Base-by-base conservation (phyloP, 1,140 invertebrate genomes). In the Pachypeltis micranthus region DNA sequence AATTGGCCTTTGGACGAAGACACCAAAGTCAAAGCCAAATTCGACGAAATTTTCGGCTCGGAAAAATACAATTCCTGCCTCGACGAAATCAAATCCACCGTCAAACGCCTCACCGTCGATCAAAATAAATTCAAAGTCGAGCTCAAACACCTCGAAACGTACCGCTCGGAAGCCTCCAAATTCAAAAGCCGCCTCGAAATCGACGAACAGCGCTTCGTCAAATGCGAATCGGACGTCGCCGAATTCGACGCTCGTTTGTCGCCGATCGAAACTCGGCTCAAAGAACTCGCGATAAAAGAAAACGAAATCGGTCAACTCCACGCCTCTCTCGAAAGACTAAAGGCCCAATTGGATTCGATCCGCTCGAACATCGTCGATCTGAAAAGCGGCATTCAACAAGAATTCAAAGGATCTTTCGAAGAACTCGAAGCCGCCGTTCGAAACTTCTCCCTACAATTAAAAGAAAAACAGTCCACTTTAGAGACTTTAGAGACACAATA, bases 1-100 rank as follows among this genome's bases (percentile, higher is more conserved):
- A 88, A 86, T 71, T 99, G 96, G 85, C 96, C 96, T 1, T 77
- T 98, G 31, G 90, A 93, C 74, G 91, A 96, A 78, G 88, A 86
- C 0, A 94, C 94, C 74, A 87, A 88, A 71, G 78, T 99, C 0
- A 99, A 99, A 73, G 85, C 92, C 59, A 88, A 87, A 68, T 98
- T 99, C 80, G 97, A 99, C 84, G 91, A 91, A 54, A 98, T 99
- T 64, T 99, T 99, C 80, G 93, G 94, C 69, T 88, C 95, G 2
- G 85, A 85, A 2, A 86, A 87, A 70, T 98, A 95, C 71, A 93
- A 95, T 60, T 96, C 95, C 74, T 93, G 90, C 63, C 78, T 97
- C 61, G 92, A 98, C 55, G 76, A 76, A 10, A 82, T 96, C 4
- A 10, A 21, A 10, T 10, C 7, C 19, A 16, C 47, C 19, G 3